Evolutionary conservation across 2,113 vertebrate species (phyloP), one percentile per base, ranked within the genome.

Genomic region (Aythya baeri): DNA sequence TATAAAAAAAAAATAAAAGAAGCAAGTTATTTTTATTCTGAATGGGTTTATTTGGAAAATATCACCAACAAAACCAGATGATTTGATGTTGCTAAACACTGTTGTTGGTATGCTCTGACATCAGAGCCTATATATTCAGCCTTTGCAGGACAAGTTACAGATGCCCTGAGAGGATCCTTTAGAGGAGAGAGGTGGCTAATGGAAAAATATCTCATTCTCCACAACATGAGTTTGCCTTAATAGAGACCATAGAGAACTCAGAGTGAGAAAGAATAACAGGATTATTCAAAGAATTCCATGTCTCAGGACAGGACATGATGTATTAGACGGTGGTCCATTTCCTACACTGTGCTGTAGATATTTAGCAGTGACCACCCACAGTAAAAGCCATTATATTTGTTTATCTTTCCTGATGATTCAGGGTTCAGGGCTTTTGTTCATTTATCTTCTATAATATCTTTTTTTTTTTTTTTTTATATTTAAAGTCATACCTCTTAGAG

Each of bases 31-130:
- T 96, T 96, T 94, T 96, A 76, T 57, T 74, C 55, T 52, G 44
- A 67, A 55, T 77, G 16, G 13, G 71, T 95, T 93, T 83, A 89
- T 95, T 93, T 96, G 49, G 83, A 87, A 89, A 93, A 85, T 65
- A 78, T 80, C 95, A 49, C 75, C 62, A 78, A 18, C 13, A 67
- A 91, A 74, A 87, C 94, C 72, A 63, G 31, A 57, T 85, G 52
- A 78, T 78, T 92, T 81, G 88, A 72, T 92, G 34, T 93, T 86
- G 49, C 66, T 66, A 83, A 88, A 90, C 49, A 29, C 6, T 86
- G 84, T 70, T 89, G 23, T 63, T 63, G 90, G 89, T 83, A 78
- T 74, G 71, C 49, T 78, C 58, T 91, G 78, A 75, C 76, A 91
- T 92, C 81, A 91, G 27, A 55, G 32, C 36, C 78, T 89, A 52